Conservation (phyloP, 2,888 invertebrate genomes). For the Pyrrhosoma nymphula region DNA sequence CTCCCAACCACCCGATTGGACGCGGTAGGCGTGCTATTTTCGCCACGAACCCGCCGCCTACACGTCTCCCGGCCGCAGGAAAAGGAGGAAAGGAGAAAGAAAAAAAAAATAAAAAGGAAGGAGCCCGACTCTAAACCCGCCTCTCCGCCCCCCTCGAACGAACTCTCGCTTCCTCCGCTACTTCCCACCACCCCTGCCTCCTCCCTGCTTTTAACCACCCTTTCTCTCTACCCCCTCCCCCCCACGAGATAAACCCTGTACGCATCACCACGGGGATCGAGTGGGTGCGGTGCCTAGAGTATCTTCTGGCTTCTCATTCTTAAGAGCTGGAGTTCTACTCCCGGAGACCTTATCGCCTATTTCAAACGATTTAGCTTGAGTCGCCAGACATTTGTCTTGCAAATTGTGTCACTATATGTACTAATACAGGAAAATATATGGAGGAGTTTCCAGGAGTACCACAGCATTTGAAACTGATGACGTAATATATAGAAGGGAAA, state of each 20-base stretch:
- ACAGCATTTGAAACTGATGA: no score
- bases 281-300: no score
- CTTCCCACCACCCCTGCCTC: background rate
- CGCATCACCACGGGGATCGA: background rate
- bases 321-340: no score
- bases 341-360: no score
- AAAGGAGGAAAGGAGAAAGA: background rate
- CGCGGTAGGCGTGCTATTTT: constrained; percentile 54
- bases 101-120: background rate
- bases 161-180: background rate
- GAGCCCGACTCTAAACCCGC: background rate
- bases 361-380: no score
- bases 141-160: background rate
- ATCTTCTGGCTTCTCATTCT: no score
- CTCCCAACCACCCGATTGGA: constrained; percentile 27
- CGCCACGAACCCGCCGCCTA: constrained; percentile 29
- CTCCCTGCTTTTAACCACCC: background rate
- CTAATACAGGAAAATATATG: no score
- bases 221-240: background rate
- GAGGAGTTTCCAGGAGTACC: no score
- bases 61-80: constrained; percentile 19
- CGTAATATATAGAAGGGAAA: no score
- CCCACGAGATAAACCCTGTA: background rate
- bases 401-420: no score
- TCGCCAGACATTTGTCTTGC: no score